These are phyloP conservation scores for Anguilla megastoma DNA, from an alignment of 2,797 vertebrate genomes.

Conservation along the genomic window DNA sequence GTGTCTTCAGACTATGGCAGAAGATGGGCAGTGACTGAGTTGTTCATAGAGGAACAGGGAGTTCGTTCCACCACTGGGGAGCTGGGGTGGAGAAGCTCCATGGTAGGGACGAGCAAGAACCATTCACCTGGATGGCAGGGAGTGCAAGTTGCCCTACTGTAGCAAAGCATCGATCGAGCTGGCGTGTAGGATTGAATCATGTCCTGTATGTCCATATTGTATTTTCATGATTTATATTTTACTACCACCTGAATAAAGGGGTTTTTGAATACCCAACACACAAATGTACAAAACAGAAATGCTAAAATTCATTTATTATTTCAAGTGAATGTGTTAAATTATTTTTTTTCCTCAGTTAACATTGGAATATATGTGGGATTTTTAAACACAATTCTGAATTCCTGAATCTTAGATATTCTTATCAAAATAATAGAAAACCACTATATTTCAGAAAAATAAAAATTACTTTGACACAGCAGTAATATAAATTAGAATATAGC, in stretches of 20 bases:
- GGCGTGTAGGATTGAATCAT: too few relatives aligned
- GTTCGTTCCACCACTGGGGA: too few relatives aligned
- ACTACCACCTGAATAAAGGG: background rate
- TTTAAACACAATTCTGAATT: too few relatives aligned
- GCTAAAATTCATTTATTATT: background rate
- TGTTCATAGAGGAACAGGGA: too few relatives aligned
- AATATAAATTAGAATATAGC: background rate
- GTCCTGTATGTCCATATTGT: background rate
- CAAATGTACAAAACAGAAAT: background rate
- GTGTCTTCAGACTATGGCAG: too few relatives aligned
- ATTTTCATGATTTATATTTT: background rate
- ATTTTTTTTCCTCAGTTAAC: background rate
- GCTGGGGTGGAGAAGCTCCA: too few relatives aligned
- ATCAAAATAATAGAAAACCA: background rate
- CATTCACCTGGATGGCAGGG: too few relatives aligned
- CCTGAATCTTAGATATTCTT: too few relatives aligned
- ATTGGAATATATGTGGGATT: background rate
- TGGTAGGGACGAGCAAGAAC: too few relatives aligned
- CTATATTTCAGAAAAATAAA: background rate
- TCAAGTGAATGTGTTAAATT: background rate
- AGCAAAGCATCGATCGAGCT: too few relatives aligned
- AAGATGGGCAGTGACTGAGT: too few relatives aligned
- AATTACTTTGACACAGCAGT: background rate
- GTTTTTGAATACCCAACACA: background rate
- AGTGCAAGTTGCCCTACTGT: too few relatives aligned